Evolutionary conservation across 2,888 invertebrate genomes (phyloP), one percentile per base, ranked within the genome.

Genomic region (Gari tellinella): DNA sequence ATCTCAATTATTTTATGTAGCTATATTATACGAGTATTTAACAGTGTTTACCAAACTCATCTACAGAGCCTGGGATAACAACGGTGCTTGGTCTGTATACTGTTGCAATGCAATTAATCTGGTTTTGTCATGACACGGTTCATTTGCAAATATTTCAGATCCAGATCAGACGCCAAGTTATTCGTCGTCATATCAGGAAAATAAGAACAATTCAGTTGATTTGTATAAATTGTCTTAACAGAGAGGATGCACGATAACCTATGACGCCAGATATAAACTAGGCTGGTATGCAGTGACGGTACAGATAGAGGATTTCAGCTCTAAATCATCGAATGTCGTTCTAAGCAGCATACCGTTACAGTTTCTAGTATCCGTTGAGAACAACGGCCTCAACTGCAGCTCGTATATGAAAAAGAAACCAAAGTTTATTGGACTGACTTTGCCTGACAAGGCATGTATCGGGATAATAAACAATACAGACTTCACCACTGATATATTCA

Each of bases 251-350:
- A 69, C 49, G 15, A 51, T 69, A 43, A 45, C 45, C 14, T 72
- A 66, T 46, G 25, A 21, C 5, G 72, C 72, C 7, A 45, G 23
- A 10, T 12, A 43, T n/a, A 26, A n/a, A 14, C 14, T 23, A 14
- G 72, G 72, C 15, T 72, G 62, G 66, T 72, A 56, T 46, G 72
- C 66, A 26, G 72, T 62, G 17, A 49, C 72, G 1, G 52, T 72
- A 23, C 72, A 72, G 61, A 60, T 72, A 8, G 66, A 72, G 37
- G 72, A 72, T 26, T 72, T 45, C 40, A 19, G 17, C 0, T 15
- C 26, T n/a, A 15, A 17, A 15, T 40, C 25, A n/a, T 55, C 56
- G 12, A 45, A 31, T 0, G 25, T 26, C 5, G 38, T 61, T 1
- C 38, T 57, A 5, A 72, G 72, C 49, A 72, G 72, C 46, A 43